phyloP scores from a whole-genome alignment of 2,113 vertebrate species.

The Gallinago paraguaiae region DNA sequence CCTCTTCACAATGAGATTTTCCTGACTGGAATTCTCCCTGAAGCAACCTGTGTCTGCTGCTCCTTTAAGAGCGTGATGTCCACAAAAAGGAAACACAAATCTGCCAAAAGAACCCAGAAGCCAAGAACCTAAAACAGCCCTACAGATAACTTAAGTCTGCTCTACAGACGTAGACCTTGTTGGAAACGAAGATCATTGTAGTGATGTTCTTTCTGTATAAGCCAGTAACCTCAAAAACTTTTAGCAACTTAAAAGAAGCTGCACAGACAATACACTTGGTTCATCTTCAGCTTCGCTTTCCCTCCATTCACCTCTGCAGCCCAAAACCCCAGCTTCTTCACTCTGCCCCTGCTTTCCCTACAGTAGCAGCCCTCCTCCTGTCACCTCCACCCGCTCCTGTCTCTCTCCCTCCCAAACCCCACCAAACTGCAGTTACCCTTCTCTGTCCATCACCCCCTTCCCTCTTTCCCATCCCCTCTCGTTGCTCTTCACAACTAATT shows the following conservation, averaged over 20 bases:
- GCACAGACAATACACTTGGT: not conserved
- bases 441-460: not conserved
- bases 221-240: not conserved
- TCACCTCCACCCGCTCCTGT: not conserved
- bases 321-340: not conserved
- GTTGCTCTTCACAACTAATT: not conserved
- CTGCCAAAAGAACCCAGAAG: not conserved
- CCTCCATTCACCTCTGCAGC: not conserved
- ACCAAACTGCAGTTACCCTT: not conserved
- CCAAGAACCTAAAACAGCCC: not conserved
- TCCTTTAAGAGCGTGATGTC: not conserved
- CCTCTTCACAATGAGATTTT: accelerated
- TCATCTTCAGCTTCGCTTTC: not conserved
- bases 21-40: not conserved
- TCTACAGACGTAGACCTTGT: not conserved
- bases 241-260: not conserved
- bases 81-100: not conserved
- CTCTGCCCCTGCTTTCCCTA: not conserved
- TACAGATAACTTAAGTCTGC: not conserved
- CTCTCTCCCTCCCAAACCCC: not conserved
- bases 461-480: not conserved
- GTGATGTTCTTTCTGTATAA: not conserved
- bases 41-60: not conserved
- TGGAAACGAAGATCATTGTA: not conserved
- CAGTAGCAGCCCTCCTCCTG: not conserved